Percentiles rank a stretch among this genome's conserved stretches.
Evolutionary conservation across 2,888 invertebrate species (phyloP).

Genomic region (Protonemura montana): DNA sequence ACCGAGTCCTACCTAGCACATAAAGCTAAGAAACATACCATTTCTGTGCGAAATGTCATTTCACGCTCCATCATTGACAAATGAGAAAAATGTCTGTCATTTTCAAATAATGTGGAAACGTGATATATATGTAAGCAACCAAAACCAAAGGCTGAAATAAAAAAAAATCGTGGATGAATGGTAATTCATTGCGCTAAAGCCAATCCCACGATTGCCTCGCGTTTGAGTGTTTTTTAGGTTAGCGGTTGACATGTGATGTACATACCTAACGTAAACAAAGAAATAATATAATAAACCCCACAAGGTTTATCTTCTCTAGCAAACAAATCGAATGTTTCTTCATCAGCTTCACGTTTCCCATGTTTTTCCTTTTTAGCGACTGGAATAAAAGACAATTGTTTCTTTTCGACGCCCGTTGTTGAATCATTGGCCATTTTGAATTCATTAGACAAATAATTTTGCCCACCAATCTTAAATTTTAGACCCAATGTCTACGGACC

Average conservation of each 20-base stretch:
- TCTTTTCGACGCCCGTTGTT: neutral
- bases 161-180: neutral
- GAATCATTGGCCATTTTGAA: neutral
- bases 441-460: neutral
- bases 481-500: no score
- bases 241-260: neutral
- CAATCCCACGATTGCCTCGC: no score
- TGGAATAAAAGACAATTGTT: neutral
- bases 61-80: constrained; percentile 84
- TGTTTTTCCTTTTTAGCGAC: neutral
- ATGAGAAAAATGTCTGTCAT: constrained; percentile 83
- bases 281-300: constrained; percentile 8
- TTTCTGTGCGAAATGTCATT: constrained; percentile 85
- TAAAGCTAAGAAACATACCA: no score
- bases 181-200: no score
- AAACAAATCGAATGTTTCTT: neutral
- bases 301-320: neutral
- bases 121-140: constrained; percentile 72
- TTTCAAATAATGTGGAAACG: constrained; percentile 79
- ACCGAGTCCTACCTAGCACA: no score
- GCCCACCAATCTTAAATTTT: no score
- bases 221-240: neutral
- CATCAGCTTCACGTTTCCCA: neutral
- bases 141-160: constrained; percentile 64
- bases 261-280: constrained; percentile 25